Evolutionary conservation across 1,140 invertebrate species (phyloP), one percentile per base, ranked within the genome.

Genomic region (Dryas iulia): DNA sequence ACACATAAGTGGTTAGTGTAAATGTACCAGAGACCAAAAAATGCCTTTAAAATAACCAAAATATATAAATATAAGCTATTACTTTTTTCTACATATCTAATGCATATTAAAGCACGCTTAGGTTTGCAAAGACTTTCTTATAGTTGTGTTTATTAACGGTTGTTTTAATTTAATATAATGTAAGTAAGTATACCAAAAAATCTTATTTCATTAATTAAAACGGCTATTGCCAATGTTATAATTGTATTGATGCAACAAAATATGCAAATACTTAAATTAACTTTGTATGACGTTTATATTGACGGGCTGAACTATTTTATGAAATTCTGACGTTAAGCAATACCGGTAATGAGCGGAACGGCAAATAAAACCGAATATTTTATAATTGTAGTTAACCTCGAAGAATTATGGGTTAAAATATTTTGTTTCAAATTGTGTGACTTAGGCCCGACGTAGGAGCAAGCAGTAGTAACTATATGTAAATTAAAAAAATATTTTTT

Each of bases 311-410:
- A 54, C 60, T 64, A 60, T 56, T 64, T 64, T 52, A 52, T 59
- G 54, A 68, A 68, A 72, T 72, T 68, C 65, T 61, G 18, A 35
- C 11, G 52, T 68, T 62, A 68, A 56, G 70, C 59, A 72, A 72
- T 57, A 25, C 12, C 47, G 39, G 47, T 68, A 67, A 63, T 47
- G 59, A 72, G 65, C 70, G 70, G 66, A 72, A 68, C 70, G 70
- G 35, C 54, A 63, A 72, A 72, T 66, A 72, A 24, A 31, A 39
- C 30, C 28, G 59, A 39, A 23, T 61, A 61, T 57, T 61, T 63
- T 63, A 63, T 69, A 58, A 47, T 62, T 33, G 18, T 58, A 58
- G 30, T 62, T 68, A 58, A 62, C 66, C 66, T 68, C 31, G 59
- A 62, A 60, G 57, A 58, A 57, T 62, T 57, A 68, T 68, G 58